A percentile compares a stretch with the other conserved stretches of the same genome.
phyloP scores from a whole-genome alignment of 2,113 vertebrate genomes.

The Coreoperca whiteheadi region DNA sequence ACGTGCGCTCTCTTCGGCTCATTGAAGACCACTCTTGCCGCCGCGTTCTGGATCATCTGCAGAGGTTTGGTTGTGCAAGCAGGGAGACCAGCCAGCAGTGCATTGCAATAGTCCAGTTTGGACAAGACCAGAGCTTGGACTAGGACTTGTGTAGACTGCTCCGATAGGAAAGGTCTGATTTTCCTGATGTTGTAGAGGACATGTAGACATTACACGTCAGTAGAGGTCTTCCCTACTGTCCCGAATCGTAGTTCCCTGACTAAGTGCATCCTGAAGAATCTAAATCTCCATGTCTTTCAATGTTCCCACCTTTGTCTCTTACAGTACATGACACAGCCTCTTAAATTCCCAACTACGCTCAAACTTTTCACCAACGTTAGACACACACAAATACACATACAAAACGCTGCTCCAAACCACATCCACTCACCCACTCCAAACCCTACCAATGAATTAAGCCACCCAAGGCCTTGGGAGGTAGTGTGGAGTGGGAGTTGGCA shows the following conservation, averaged over 20 bases:
- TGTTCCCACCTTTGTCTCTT: background rate
- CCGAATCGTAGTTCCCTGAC: background rate
- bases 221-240: background rate
- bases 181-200: too few relatives aligned
- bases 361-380: slow-evolving; percentile 13
- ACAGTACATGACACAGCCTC: background rate
- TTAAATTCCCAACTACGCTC: background rate
- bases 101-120: too few relatives aligned
- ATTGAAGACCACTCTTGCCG: too few relatives aligned
- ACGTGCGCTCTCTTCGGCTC: too few relatives aligned
- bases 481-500: slow-evolving; percentile 66
- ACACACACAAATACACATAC: background rate
- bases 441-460: slow-evolving; percentile 60
- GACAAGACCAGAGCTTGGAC: too few relatives aligned
- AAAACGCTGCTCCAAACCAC: slow-evolving; percentile 37
- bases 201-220: too few relatives aligned
- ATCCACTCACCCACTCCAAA: slow-evolving; percentile 56
- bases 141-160: too few relatives aligned
- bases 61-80: too few relatives aligned
- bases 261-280: background rate
- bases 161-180: too few relatives aligned
- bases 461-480: slow-evolving; percentile 62
- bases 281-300: background rate
- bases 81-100: too few relatives aligned
- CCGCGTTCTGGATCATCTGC: too few relatives aligned